Conservation (phyloP, 2,797 vertebrate genomes). For the Clarias pachynema region DNA sequence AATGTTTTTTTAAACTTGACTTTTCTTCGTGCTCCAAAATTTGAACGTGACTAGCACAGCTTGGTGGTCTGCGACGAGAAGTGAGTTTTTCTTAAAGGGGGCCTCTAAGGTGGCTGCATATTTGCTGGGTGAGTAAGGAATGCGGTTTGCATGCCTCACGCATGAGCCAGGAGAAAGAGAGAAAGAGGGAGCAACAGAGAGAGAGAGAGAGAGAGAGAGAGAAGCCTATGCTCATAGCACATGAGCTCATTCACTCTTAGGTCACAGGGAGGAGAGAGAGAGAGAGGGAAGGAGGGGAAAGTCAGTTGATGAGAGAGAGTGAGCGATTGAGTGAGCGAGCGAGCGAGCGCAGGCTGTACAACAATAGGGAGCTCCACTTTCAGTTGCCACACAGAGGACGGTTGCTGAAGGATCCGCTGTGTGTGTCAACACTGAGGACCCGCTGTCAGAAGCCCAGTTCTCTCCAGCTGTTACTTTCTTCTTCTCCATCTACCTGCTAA, state of each 20-base stretch:
- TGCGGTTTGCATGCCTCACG: slow-evolving; percentile 89
- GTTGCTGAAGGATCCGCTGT: slow-evolving; percentile 59
- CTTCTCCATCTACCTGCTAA: slow-evolving; percentile 37
- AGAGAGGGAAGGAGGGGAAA: slow-evolving; percentile 46
- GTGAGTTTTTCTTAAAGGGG: slow-evolving; percentile 39
- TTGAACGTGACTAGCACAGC: not conserved
- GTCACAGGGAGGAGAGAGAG: slow-evolving; percentile 63
- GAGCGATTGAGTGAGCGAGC: slow-evolving; percentile 1
- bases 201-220: slow-evolving; percentile 58
- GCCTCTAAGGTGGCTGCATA: slow-evolving; percentile 78
- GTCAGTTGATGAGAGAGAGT: slow-evolving; percentile 41
- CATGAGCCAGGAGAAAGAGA: slow-evolving; percentile 80
- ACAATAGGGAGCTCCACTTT: slow-evolving; percentile 80
- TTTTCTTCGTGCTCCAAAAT: not conserved
- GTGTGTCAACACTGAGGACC: slow-evolving; percentile 29
- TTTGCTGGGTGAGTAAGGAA: slow-evolving; percentile 93
- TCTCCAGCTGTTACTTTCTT: slow-evolving; percentile 31
- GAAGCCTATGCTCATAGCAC: slow-evolving; percentile 74
- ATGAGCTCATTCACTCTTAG: slow-evolving; percentile 83
- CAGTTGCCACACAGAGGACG: slow-evolving; percentile 69
- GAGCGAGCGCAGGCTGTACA: slow-evolving; percentile 62
- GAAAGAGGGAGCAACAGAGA: slow-evolving; percentile 55
- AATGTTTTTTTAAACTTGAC: not conserved
- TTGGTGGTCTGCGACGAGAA: slow-evolving; percentile 13
- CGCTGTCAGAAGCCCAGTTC: slow-evolving; percentile 27